These are phyloP conservation scores for Drosophila rufa DNA, from an alignment of 1,140 invertebrate genomes.

Conservation along the genomic window DNA sequence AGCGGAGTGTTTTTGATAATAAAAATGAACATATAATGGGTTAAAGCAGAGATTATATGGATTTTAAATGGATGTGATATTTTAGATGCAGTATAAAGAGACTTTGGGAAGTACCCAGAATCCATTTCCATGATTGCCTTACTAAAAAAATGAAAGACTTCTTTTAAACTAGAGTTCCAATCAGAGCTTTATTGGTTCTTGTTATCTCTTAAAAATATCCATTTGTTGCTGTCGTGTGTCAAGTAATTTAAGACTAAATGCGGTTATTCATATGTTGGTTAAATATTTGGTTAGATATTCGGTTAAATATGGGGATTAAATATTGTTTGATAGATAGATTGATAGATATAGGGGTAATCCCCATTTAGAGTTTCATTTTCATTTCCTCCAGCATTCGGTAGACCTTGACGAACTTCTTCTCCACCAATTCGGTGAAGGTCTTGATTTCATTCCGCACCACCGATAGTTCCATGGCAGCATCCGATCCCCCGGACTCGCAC, in stretches of 20 bases:
- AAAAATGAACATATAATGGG: neutral
- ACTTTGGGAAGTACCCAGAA: too few species aligned
- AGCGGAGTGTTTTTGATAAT: neutral
- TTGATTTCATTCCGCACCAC: conserved; percentile 81
- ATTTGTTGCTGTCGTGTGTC: conserved; percentile 65
- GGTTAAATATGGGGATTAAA: conserved; percentile 29
- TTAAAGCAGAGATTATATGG: neutral
- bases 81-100: neutral
- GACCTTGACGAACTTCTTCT: conserved; percentile 81
- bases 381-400: conserved; percentile 82
- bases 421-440: conserved; percentile 72
- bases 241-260: conserved; percentile 44
- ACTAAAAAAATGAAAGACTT: neutral
- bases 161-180: conserved; percentile 58
- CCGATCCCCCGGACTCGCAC: conserved; percentile 62
- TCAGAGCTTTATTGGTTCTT: conserved; percentile 57
- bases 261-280: conserved; percentile 32
- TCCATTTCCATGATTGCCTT: neutral
- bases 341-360: conserved; percentile 5
- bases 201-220: conserved; percentile 49
- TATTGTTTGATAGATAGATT: conserved; percentile 30
- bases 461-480: conserved; percentile 75
- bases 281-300: conserved; percentile 42
- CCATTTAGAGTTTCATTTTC: conserved; percentile 60
- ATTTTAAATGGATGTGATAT: neutral